phyloP scores from a whole-genome alignment of 1,140 invertebrate genomes.

The Tetragonula clypearis region DNA sequence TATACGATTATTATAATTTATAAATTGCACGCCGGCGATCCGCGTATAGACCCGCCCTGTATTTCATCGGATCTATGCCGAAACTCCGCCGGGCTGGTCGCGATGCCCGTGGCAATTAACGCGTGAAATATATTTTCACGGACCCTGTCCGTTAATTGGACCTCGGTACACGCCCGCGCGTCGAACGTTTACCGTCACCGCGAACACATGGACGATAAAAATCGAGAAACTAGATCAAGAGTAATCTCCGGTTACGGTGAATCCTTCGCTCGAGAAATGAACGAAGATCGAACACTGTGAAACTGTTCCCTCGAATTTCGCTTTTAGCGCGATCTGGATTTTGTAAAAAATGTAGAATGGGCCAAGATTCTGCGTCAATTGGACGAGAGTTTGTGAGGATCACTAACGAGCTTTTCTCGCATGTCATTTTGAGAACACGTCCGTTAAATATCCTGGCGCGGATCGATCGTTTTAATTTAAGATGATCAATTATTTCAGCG shows the following conservation, averaged over 20 bases:
- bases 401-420: too few relatives aligned
- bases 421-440: too few relatives aligned
- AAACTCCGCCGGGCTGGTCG: conserved; percentile 35
- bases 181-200: conserved; percentile 4
- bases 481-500: too few relatives aligned
- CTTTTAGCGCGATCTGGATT: too few relatives aligned
- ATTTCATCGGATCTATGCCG: conserved; percentile 42
- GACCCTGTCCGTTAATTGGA: conserved; percentile 28
- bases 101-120: conserved; percentile 37
- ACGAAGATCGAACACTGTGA: neutral
- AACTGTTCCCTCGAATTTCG: neutral
- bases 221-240: neutral
- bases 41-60: neutral
- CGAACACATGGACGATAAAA: conserved; percentile 25
- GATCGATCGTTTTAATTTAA: too few relatives aligned
- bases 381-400: too few relatives aligned
- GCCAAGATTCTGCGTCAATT: neutral
- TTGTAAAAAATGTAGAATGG: neutral
- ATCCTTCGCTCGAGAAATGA: neutral
- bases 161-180: conserved; percentile 3
- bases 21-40: conserved; percentile 21
- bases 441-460: too few relatives aligned
- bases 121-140: conserved; percentile 47
- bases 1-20: conserved; percentile 53
- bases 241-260: neutral